Percentiles rank a stretch among this genome's conserved stretches.
These are phyloP conservation scores for Myiopsitta monachus DNA, from an alignment of 2,113 vertebrate species.

Conservation along the genomic window DNA sequence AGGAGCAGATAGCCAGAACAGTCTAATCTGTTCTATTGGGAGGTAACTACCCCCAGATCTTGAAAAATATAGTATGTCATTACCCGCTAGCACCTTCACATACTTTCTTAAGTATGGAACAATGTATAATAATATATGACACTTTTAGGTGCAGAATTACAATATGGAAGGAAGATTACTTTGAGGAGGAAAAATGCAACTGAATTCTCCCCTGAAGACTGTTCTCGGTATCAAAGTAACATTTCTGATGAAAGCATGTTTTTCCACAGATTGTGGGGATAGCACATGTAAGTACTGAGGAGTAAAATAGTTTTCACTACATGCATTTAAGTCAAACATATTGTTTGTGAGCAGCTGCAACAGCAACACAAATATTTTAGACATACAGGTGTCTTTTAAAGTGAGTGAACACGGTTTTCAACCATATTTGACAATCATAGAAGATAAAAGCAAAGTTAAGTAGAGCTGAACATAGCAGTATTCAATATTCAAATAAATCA, in stretches of 20 bases:
- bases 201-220: not conserved
- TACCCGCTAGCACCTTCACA: not conserved
- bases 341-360: not conserved
- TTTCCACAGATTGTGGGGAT: not conserved
- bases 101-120: not conserved
- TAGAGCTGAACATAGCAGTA: not conserved
- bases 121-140: not conserved
- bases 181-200: not conserved
- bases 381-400: not conserved
- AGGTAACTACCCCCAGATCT: not conserved
- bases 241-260: not conserved
- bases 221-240: not conserved
- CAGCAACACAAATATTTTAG: not conserved
- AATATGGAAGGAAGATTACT: not conserved
- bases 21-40: not conserved
- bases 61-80: not conserved
- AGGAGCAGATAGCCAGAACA: not conserved
- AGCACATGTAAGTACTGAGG: not conserved
- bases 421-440: not conserved
- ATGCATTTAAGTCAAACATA: fast-evolving
- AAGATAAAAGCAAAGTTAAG: not conserved
- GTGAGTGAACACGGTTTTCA: not conserved
- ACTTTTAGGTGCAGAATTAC: not conserved
- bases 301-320: not conserved
- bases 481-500: not conserved